These are phyloP conservation scores for Enteromius viviparus DNA, from an alignment of 2,797 vertebrate species.

Conservation along the genomic window DNA sequence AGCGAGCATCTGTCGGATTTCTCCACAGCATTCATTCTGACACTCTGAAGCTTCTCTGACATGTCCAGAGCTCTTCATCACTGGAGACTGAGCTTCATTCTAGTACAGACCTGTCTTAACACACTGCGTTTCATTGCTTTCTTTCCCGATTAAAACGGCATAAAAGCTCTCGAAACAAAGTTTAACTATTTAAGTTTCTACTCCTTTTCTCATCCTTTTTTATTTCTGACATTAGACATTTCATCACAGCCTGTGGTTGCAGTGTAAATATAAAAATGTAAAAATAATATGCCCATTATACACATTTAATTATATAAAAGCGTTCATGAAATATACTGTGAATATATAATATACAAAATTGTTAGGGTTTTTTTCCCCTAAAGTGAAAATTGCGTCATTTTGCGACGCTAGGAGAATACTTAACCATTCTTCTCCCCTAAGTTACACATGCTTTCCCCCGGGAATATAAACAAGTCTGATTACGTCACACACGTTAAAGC, in stretches of 20 bases:
- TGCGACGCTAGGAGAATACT: too few relatives aligned
- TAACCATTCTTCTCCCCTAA: too few relatives aligned
- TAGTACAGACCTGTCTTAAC: neutral
- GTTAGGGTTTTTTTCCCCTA: neutral
- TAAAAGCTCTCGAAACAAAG: neutral
- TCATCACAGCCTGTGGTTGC: neutral
- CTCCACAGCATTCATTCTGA: conserved; percentile 1
- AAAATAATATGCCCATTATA: neutral
- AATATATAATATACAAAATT: neutral
- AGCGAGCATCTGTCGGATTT: conserved; percentile 4
- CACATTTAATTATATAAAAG: neutral
- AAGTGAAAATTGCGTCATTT: too few relatives aligned
- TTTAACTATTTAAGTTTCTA: too few relatives aligned
- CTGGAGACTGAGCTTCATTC: conserved; percentile 4
- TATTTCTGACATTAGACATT: neutral
- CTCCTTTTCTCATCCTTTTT: too few relatives aligned
- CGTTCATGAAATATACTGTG: neutral
- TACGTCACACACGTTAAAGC: too few relatives aligned
- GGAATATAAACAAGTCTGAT: too few relatives aligned
- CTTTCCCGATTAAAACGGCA: neutral
- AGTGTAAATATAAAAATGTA: neutral
- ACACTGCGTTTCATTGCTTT: neutral
- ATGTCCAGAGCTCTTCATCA: conserved; percentile 7
- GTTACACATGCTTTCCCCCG: too few relatives aligned
- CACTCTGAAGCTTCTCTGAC: neutral